A percentile compares a stretch with the other conserved stretches of the same genome.
Evolutionary conservation across 2,888 invertebrate species (phyloP).

Genomic region (Agrochola circellaris): DNA sequence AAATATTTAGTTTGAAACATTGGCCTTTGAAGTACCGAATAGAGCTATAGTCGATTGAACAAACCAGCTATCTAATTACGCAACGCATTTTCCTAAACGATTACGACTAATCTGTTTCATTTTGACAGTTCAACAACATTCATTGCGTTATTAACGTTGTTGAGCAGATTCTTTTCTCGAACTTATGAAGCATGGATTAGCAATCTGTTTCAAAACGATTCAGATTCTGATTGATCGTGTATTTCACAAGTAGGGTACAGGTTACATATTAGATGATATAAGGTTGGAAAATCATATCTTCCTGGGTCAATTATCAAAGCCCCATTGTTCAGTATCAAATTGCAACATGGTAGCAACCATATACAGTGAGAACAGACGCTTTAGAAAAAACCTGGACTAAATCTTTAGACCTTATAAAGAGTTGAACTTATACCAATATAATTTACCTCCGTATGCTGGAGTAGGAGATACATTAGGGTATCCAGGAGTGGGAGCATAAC

Average conservation of each 20-base stretch:
- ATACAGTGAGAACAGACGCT: neutral
- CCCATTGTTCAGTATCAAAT: neutral
- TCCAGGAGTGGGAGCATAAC: slow-evolving; percentile 49
- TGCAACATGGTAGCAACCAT: neutral
- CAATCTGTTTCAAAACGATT: no score
- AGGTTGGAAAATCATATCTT: neutral
- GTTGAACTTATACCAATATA: neutral
- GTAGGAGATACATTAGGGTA: slow-evolving; percentile 64
- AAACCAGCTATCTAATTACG: neutral
- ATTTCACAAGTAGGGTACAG: no score
- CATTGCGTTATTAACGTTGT: no score
- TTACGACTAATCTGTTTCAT: no score
- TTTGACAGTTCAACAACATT: no score
- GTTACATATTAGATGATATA: neutral
- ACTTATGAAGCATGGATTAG: no score
- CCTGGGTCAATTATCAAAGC: neutral
- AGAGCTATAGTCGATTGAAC: neutral
- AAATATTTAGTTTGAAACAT: neutral
- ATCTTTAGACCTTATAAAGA: neutral
- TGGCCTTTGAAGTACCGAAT: neutral
- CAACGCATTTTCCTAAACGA: no score
- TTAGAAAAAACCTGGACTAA: neutral
- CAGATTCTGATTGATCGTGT: no score
- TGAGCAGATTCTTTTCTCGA: no score
- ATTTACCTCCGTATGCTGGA: slow-evolving; percentile 68